Evolutionary conservation across 2,113 vertebrate genomes (phyloP).

Genomic region (Morone chrysops): DNA sequence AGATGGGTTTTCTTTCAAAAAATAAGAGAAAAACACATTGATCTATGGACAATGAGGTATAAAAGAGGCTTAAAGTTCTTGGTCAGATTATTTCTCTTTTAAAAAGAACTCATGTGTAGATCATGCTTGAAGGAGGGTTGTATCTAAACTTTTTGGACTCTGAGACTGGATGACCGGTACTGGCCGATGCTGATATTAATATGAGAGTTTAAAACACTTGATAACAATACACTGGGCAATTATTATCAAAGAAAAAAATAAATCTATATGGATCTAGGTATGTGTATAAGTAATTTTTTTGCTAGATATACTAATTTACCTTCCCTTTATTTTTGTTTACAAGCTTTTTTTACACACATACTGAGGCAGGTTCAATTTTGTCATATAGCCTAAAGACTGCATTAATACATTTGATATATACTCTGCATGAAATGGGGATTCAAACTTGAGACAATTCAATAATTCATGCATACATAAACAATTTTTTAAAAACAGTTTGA

Average conservation of each 20-base stretch:
- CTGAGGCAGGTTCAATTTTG: background rate
- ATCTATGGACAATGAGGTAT: slow-evolving; percentile 32
- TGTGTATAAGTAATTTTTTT: background rate
- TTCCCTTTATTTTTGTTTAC: background rate
- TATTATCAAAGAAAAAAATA: too few relatives aligned
- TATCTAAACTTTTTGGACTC: background rate
- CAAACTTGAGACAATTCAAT: background rate
- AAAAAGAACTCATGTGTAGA: background rate
- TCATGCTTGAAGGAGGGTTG: background rate
- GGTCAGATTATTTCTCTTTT: slow-evolving; percentile 4
- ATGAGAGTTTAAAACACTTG: background rate
- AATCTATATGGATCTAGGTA: background rate
- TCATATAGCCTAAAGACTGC: background rate
- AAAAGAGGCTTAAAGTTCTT: slow-evolving; percentile 12
- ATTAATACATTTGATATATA: too few relatives aligned
- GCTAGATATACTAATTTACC: background rate
- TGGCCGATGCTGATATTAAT: background rate
- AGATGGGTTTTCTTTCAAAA: slow-evolving; percentile 30
- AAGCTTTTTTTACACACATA: background rate
- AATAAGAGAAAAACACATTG: slow-evolving; percentile 33
- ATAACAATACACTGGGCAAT: background rate
- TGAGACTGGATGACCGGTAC: background rate
- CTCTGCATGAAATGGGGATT: background rate
- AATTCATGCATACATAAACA: background rate
- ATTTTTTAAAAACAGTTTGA: background rate